Evolutionary conservation across 2,113 vertebrate genomes (phyloP).

Genomic region (Zosterops borbonicus): DNA sequence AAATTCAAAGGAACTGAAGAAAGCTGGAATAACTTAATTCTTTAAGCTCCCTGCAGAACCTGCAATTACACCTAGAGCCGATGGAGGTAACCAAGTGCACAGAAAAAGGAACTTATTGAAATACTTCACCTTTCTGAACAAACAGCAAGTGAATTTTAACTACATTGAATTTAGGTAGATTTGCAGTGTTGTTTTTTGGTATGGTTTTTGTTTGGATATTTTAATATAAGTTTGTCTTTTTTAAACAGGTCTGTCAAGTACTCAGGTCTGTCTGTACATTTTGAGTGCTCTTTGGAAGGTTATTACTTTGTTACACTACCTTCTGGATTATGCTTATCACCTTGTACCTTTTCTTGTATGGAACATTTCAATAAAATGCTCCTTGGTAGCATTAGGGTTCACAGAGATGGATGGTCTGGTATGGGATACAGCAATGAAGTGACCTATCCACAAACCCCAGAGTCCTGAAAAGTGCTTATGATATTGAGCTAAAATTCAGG

Average conservation of each 20-base stretch:
- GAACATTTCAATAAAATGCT: background rate
- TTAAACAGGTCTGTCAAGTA: background rate
- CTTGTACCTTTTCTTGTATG: background rate
- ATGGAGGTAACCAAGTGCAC: background rate
- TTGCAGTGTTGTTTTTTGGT: background rate
- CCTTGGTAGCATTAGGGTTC: background rate
- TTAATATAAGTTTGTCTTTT: background rate
- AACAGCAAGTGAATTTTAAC: background rate
- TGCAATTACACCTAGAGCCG: background rate
- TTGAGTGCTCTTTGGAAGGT: background rate
- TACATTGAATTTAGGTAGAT: background rate
- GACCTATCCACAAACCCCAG: background rate
- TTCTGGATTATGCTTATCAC: background rate
- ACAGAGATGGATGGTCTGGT: background rate
- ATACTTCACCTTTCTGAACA: background rate
- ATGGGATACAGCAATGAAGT: background rate
- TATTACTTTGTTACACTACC: background rate
- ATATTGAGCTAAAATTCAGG: background rate
- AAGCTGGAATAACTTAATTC: background rate
- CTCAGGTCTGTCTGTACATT: background rate
- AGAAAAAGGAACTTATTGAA: background rate
- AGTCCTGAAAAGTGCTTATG: background rate
- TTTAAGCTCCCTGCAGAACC: background rate
- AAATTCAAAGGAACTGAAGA: background rate
- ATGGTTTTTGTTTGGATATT: background rate